phyloP scores from a whole-genome alignment of 2,113 vertebrate genomes.

The Scopus umbretta region DNA sequence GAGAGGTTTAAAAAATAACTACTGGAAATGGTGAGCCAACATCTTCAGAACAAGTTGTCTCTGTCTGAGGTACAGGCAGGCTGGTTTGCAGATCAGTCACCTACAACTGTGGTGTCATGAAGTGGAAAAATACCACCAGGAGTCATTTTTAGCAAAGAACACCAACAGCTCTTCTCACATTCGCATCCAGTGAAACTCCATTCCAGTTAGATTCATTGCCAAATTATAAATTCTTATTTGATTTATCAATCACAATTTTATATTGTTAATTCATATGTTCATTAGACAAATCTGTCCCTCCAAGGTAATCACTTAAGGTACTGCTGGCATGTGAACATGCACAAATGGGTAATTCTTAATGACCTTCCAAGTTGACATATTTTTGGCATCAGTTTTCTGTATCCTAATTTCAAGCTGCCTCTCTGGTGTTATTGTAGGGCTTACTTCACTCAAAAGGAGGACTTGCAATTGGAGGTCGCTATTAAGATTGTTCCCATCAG shows the following conservation, averaged over 20 bases:
- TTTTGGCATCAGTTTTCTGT: constrained; percentile 50
- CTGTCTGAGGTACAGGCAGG: constrained; percentile 5
- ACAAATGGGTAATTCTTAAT: constrained; percentile 60
- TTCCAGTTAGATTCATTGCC: background rate
- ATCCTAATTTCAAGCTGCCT: constrained; percentile 61
- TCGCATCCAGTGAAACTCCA: constrained; percentile 20
- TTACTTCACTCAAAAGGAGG: constrained; percentile 4
- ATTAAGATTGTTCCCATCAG: background rate
- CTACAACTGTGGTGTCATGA: constrained; percentile 38
- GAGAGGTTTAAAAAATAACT: constrained; percentile 15
- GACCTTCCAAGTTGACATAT: constrained; percentile 57
- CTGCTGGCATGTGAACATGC: constrained; percentile 44
- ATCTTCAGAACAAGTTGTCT: constrained; percentile 27
- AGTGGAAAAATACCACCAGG: background rate
- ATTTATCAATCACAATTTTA: constrained; percentile 54
- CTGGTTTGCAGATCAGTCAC: constrained; percentile 48
- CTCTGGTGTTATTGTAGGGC: background rate
- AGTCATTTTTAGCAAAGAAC: constrained; percentile 49
- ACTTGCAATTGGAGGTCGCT: background rate
- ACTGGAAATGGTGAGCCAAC: constrained; percentile 20
- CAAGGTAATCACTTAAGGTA: constrained; percentile 58
- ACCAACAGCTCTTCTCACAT: constrained; percentile 12
- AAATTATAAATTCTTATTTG: constrained; percentile 31
- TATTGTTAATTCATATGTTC: constrained; percentile 42
- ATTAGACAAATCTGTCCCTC: constrained; percentile 40